Conservation (phyloP, 2,797 vertebrate genomes). For the Pangasius mekongensis region DNA sequence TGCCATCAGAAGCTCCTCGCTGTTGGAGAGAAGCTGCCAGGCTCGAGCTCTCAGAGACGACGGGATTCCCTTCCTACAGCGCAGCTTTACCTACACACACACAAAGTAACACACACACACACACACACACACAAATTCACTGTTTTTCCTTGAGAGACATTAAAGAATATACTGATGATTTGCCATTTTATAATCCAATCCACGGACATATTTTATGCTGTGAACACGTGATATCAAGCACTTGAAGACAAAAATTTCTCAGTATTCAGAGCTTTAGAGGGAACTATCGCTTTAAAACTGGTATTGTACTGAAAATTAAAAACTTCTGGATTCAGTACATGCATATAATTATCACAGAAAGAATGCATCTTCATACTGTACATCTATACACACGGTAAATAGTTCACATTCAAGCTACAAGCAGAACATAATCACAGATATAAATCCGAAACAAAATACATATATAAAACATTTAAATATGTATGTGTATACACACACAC, state of each 20-base stretch:
- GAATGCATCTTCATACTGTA: not conserved
- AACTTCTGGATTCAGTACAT: too few species aligned
- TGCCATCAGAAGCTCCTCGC: constrained; percentile 83
- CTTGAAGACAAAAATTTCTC: too few species aligned
- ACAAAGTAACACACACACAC: not conserved
- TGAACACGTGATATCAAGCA: not conserved
- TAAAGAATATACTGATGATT: not conserved
- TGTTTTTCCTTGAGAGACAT: not conserved
- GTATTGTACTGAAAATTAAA: too few species aligned
- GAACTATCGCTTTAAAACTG: too few species aligned
- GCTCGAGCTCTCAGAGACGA: constrained; percentile 87
- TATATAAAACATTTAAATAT: too few species aligned
- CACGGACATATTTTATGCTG: not conserved
- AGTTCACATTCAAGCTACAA: not conserved
- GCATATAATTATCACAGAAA: too few species aligned
- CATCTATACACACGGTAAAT: not conserved
- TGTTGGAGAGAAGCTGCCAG: constrained; percentile 90
- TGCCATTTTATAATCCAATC: not conserved
- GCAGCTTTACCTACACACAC: constrained; percentile 83
- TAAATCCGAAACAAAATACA: too few species aligned
- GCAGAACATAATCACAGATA: not conserved
- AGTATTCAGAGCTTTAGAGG: too few species aligned
- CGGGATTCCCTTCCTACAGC: constrained; percentile 90
- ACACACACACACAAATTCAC: not conserved
- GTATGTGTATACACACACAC: too few species aligned